Evolutionary conservation across 2,797 vertebrate species (phyloP), one percentile per base, ranked within the genome.

Genomic region (Balearica regulorum): DNA sequence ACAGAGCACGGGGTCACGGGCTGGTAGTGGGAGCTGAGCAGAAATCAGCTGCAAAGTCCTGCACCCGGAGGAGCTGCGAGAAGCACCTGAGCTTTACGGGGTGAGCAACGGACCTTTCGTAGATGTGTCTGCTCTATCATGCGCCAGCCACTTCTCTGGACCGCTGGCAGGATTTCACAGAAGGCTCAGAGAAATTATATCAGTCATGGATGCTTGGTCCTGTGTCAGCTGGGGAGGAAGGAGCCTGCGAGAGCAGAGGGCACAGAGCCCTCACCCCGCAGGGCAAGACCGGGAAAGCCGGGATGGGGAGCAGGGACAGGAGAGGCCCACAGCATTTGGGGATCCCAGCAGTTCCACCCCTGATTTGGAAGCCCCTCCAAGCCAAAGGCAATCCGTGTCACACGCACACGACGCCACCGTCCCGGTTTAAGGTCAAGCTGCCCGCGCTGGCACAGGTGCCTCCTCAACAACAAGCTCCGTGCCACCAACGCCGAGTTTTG

Each of bases 51-150:
- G 49, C 18, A 19, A 87, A 91, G 87, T 80, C 53, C 57, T 25
- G 24, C 51, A 69, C 54, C 33, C 17, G 49, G 39, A 65, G 57
- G 44, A 78, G 37, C 57, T 72, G 65, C 49, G 57, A 55, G 60
- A 46, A 33, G 12, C 64, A 78, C 31, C 66, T 14, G 41, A 66
- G 60, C 31, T 41, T 19, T 17, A 14, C 0, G 0, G 19, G 16
- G 28, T 3, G 53, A 94, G 70, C 16, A 46, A n/a, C 0, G 15
- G 48, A 55, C 8, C 16, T 75, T 54, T 16, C 0, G 54, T 28
- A 35, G 65, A 22, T 2, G 0, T 5, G 25, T 20, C 29, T 2
- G 0, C 21, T 22, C 72, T 11, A 1, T 3, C 22, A 4, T 3
- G 29, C 12, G 1, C n/a, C 62, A 35, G 64, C 7, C 22, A 3